Percentiles rank a stretch among this genome's conserved stretches.
phyloP scores from a whole-genome alignment of 2,113 vertebrate genomes.

The Gambusia affinis region DNA sequence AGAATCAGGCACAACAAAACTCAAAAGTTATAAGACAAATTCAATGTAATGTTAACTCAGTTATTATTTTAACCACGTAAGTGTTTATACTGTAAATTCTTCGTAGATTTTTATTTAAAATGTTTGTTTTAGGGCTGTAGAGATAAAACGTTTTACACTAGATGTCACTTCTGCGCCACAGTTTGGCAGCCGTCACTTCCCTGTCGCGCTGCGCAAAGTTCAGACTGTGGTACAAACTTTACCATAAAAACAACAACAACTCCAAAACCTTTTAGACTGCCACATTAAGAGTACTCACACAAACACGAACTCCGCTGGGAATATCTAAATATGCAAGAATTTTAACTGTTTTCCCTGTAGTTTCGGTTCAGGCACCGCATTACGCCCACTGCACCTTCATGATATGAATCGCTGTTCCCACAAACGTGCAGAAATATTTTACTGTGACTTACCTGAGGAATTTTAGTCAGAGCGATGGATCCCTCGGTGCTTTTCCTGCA shows the following conservation, averaged over 20 bases:
- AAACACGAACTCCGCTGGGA: neutral
- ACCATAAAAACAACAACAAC: neutral
- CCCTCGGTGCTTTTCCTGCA: neutral
- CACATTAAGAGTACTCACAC: neutral
- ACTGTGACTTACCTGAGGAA: constrained; percentile 56
- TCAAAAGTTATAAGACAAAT: neutral
- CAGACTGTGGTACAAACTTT: neutral
- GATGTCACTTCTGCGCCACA: neutral
- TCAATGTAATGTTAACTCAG: too few relatives aligned
- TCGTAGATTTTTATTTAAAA: neutral
- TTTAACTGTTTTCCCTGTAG: neutral
- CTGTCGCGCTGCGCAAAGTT: neutral
- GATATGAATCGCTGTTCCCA: constrained; percentile 48
- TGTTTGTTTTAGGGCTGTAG: neutral
- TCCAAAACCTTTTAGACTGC: neutral
- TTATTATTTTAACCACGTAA: neutral
- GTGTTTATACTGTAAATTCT: neutral
- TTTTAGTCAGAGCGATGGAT: neutral
- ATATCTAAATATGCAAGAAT: neutral
- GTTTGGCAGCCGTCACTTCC: constrained; percentile 6
- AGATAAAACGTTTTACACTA: neutral
- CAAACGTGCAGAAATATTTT: constrained; percentile 18
- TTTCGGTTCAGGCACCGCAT: constrained; percentile 62
- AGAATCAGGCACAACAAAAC: neutral
- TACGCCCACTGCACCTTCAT: constrained; percentile 29